Evolutionary conservation across 2,797 vertebrate genomes (phyloP), one percentile per base, ranked within the genome.

Genomic region (Delichon dasypus): DNA sequence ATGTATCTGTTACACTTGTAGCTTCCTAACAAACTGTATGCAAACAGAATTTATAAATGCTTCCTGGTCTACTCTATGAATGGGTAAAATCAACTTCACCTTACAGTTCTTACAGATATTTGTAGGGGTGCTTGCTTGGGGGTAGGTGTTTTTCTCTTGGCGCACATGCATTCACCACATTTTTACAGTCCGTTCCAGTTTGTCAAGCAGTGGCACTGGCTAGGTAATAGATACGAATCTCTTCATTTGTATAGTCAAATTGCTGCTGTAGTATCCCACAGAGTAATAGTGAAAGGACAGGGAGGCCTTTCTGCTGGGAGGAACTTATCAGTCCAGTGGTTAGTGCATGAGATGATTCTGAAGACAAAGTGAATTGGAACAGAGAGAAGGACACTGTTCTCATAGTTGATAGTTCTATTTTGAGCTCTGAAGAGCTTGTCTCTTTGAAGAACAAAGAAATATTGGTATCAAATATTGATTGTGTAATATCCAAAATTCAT

Each of bases 391-490:
- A 48, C 21, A 7, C 42, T 78, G 14, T 76, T 92, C 90, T 90
- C 48, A 27, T 50, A 82, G 60, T 51, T 73, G 79, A 62, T 79
- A 73, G 50, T 68, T 85, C 64, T 54, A 54, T 71, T 94, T 94
- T 91, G 74, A 89, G 62, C 88, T 82, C 66, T 55, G 85, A 86
- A 22, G 72, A 70, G 67, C 75, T 96, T 70, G 26, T 73, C 34
- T 90, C 86, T 93, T 92, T 95, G 89, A 95, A 92, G 84, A 93
- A 55, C 25, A 68, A 92, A 87, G 67, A 90, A 57, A 77, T 81
- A 51, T 72, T 91, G 57, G 50, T 51, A 55, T 95, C 64, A 84
- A 73, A 83, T 96, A 95, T 86, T 96, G 88, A 93, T 86, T 85
- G 17, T 76, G 67, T 61, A 68, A 26, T 88, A 92, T 84, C 53